Evolutionary conservation across 2,888 invertebrate species (phyloP), one percentile per base, ranked within the genome.

Genomic region (Maniola hyperantus): DNA sequence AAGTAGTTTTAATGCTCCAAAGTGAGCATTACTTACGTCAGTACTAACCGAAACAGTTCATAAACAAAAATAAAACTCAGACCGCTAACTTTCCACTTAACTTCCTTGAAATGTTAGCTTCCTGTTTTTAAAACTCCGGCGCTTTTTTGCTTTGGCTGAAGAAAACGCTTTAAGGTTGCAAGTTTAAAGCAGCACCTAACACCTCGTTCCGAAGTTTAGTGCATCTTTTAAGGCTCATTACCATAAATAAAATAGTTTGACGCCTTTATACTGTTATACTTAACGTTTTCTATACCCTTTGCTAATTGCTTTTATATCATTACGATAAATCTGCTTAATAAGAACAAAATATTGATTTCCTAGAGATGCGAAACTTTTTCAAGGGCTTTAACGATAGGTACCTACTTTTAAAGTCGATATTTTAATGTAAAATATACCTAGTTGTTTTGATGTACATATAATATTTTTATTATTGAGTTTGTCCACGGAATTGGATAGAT

Each of bases 61-160:
- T 88, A 88, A 87, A 88, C 83, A 88, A 80, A 82, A 82, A 80
- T 77, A 81, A 85, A 84, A 83, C 82, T 80, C 79, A 82, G 81
- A 82, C 81, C 79, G 79, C 84, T 79, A 91, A 91, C 91, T 91
- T 90, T 83, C 81, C 84, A 89, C 90, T 91, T 88, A 91, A 89
- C 87, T 88, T 87, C 82, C 82, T 81, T 80, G 85, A 85, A 89
- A 85, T 88, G 89, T 88, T 89, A 83, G 87, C 87, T 91, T 89
- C 86, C 87, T 87, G 88, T 89, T 91, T 88, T 88, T 80, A 87
- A 87, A 88, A 87, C 80, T 85, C 78, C 77, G 80, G 78, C 79
- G 82, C 80, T 84, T 90, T 90, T 87, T 89, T 85, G 79, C 81
- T 83, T 71, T 73, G 74, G 78, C 79, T 79, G 79, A 81, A 83